Evolutionary conservation across 2,113 vertebrate genomes (phyloP).

Genomic region (Esox niger): DNA sequence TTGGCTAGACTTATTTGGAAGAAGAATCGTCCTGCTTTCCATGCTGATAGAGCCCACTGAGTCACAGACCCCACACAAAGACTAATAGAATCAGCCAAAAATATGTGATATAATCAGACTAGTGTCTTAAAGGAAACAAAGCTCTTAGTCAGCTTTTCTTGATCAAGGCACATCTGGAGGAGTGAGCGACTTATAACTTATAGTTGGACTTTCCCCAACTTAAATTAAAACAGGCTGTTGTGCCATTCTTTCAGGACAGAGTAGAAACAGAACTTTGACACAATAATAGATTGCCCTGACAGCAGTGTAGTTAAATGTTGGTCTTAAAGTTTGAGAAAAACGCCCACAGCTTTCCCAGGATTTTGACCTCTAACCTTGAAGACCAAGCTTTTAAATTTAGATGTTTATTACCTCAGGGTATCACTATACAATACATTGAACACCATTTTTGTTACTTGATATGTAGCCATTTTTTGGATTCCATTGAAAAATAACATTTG

Average conservation of each 20-base stretch:
- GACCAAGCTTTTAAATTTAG: constrained; percentile 53
- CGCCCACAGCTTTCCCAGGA: constrained; percentile 77
- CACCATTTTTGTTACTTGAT: background rate
- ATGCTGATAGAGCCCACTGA: constrained; percentile 58
- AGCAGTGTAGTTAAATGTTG: constrained; percentile 60
- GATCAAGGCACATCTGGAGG: constrained; percentile 69
- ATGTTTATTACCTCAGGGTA: constrained; percentile 44
- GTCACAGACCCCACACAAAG: constrained; percentile 70
- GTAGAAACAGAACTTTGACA: constrained; percentile 72
- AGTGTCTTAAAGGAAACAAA: constrained; percentile 75
- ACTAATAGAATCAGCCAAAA: constrained; percentile 72
- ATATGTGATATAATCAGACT: constrained; percentile 76
- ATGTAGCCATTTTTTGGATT: constrained; percentile 11
- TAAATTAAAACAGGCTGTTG: constrained; percentile 78
- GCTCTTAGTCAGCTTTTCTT: constrained; percentile 72
- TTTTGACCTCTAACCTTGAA: constrained; percentile 67
- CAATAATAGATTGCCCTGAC: constrained; percentile 71
- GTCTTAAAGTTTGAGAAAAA: constrained; percentile 68
- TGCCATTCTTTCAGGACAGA: constrained; percentile 64
- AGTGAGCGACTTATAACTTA: constrained; percentile 56
- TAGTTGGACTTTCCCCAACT: constrained; percentile 64
- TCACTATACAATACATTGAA: constrained; percentile 35
- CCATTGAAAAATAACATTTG: background rate
- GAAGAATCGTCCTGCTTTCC: constrained; percentile 70
- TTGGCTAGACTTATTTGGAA: constrained; percentile 70